These are phyloP conservation scores for Apomyelois bistriatella DNA, from an alignment of 2,888 invertebrate species.

Conservation along the genomic window DNA sequence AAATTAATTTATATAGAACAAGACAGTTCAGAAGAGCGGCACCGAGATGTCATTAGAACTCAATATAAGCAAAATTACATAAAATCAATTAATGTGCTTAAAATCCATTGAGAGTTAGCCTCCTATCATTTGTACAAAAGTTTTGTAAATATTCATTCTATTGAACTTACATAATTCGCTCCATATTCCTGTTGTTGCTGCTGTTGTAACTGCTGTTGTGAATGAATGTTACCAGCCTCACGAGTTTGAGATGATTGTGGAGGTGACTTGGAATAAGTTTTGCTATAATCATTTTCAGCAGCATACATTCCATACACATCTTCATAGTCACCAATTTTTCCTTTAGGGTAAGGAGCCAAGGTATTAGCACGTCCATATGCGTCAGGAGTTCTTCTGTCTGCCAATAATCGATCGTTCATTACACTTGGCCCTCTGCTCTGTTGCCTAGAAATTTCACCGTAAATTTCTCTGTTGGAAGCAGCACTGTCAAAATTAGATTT, in stretches of 20 bases:
- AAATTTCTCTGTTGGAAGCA: conserved; percentile 54
- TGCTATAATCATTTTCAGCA: conserved; percentile 57
- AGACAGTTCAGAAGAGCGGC: no score
- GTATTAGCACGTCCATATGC: conserved; percentile 86
- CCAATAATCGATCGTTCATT: conserved; percentile 56
- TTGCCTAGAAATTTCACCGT: conserved; percentile 53
- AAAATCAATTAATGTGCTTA: no score
- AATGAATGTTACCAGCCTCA: conserved; percentile 43
- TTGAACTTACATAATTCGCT: conserved; percentile 49
- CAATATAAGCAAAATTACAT: no score
- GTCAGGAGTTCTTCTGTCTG: conserved; percentile 89
- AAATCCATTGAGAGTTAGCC: no score
- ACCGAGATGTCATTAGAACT: no score
- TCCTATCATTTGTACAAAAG: background rate
- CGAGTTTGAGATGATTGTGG: conserved; percentile 49
- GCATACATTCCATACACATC: conserved; percentile 82
- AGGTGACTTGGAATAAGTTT: conserved; percentile 81
- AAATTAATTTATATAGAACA: no score
- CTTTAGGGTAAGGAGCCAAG: conserved; percentile 63
- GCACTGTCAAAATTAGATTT: conserved; percentile 40
- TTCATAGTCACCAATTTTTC: conserved; percentile 85
- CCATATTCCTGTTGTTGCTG: conserved; percentile 36
- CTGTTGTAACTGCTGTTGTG: conserved; percentile 18
- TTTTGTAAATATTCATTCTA: background rate
- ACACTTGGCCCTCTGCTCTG: conserved; percentile 42